phyloP scores from a whole-genome alignment of 2,888 invertebrate genomes.

The Caenorhabditis sp. region DNA sequence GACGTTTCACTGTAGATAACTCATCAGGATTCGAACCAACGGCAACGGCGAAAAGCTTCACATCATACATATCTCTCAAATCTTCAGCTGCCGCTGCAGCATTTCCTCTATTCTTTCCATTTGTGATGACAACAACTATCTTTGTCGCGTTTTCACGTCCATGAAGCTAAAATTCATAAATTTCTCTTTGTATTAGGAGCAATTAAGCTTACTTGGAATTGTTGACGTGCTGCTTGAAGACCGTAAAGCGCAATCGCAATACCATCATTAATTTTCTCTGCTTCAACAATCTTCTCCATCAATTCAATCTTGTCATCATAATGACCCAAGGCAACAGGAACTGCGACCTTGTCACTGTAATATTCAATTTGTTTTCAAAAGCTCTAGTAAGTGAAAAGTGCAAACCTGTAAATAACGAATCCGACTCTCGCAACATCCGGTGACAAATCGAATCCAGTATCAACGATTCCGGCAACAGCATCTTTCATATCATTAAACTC shows the following conservation, averaged over 20 bases:
- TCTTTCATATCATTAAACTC: conserved; percentile 64
- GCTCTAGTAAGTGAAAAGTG: neutral
- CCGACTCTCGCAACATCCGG: conserved; percentile 69
- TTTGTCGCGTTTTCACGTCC: conserved; percentile 63
- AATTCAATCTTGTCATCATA: conserved; percentile 70
- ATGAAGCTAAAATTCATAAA: conserved; percentile 47
- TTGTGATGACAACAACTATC: conserved; percentile 67
- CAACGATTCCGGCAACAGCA: conserved; percentile 64
- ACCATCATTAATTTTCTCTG: conserved; percentile 61
- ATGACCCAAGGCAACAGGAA: conserved; percentile 69
- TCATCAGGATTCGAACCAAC: conserved; percentile 61
- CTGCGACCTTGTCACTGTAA: conserved; percentile 68
- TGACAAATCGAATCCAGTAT: conserved; percentile 67
- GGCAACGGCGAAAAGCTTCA: conserved; percentile 65
- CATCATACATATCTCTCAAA: conserved; percentile 60
- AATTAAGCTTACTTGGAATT: conserved; percentile 57
- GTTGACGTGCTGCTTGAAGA: conserved; percentile 67
- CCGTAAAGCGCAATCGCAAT: conserved; percentile 67
- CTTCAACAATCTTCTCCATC: conserved; percentile 62
- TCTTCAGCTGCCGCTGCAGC: conserved; percentile 66
- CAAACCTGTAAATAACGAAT: conserved; percentile 65
- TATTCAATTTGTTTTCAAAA: too few relatives aligned
- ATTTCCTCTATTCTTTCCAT: conserved; percentile 68
- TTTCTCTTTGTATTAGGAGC: neutral
- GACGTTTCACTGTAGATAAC: conserved; percentile 55